Evolutionary conservation across 2,888 invertebrate genomes (phyloP), one percentile per base, ranked within the genome.

Genomic region (Reticulitermes lucifugus): DNA sequence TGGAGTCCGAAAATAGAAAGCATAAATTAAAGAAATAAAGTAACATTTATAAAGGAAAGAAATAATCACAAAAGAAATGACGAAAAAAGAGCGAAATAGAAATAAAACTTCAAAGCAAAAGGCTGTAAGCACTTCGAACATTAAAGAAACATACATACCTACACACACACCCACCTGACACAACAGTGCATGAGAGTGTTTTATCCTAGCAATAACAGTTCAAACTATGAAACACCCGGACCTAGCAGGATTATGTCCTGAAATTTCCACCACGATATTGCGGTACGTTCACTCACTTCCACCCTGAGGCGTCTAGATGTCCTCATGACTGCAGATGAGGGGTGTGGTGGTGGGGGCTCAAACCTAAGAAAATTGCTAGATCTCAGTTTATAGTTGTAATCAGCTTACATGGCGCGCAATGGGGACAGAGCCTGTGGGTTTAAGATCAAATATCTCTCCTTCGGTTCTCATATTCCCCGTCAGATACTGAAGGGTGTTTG

Each of bases 371-470:
- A 77, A 77, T 77, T 77, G 46, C 46, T 6, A 73, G 73, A 46
- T 77, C 77, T 46, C 77, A 46, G 77, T 77, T 77, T 77, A 77
- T 77, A 77, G 77, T 21, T 43, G 77, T 77, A 77, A 77, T 77
- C 77, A 77, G 77, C 77, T 77, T 77, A 77, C 65, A 65, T n/a
- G n/a, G 25, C 25, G 65, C 25, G 65, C n/a, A n/a, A 65, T 29
- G 41, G 35, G 35, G 35, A 41, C 35, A 22, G 21, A 46, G 21
- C 6, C n/a, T 77, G 77, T 77, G 51, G 77, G 43, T 25, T 41
- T 77, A 77, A 77, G 77, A 77, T 51, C 77, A 77, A 46, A 77
- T 77, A 77, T 77, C 77, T 22, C 46, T 77, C 46, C 77, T 73
- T 65, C 25, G 12, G 25, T n/a, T 65, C 65, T 65, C 65, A 65